Conservation (phyloP, 2,888 invertebrate genomes). For the Uropetala carovei region DNA sequence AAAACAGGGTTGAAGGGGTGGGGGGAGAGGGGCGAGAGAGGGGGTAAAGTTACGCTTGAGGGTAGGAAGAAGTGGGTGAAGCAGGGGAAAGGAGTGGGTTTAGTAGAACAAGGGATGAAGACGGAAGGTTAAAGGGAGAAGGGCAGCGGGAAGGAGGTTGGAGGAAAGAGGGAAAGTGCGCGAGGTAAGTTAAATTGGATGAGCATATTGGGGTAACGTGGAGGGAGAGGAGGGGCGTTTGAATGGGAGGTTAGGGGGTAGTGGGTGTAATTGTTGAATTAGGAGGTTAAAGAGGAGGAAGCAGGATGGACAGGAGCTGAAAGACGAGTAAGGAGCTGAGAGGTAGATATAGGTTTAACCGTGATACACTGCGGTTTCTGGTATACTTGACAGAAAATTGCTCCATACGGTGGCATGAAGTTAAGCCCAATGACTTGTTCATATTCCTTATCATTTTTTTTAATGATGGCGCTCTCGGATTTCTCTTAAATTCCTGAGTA, state of each 20-base stretch:
- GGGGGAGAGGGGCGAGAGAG: too few relatives aligned
- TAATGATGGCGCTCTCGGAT: too few relatives aligned
- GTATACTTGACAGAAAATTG: too few relatives aligned
- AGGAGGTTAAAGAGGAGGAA: constrained; percentile 13
- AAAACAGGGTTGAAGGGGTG: too few relatives aligned
- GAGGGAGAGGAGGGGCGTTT: background rate
- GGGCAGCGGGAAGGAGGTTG: background rate
- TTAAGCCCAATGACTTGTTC: too few relatives aligned
- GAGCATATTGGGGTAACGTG: constrained; percentile 47
- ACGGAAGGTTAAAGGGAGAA: background rate
- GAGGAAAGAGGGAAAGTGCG: background rate
- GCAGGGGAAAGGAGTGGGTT: background rate
- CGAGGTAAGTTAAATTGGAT: constrained; percentile 61
- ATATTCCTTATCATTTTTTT: too few relatives aligned
- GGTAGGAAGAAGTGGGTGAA: background rate
- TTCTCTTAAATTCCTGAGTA: too few relatives aligned
- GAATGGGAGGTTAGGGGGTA: background rate
- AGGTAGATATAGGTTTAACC: background rate
- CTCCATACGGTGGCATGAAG: too few relatives aligned
- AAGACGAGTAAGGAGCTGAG: background rate
- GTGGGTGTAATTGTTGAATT: constrained; percentile 47
- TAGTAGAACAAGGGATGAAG: background rate
- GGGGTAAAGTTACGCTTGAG: background rate
- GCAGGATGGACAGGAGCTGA: background rate
- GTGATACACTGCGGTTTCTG: background rate